Evolutionary conservation across 2,113 vertebrate genomes (phyloP), one percentile per base, ranked within the genome.

Genomic region (Seriola dumerili): DNA sequence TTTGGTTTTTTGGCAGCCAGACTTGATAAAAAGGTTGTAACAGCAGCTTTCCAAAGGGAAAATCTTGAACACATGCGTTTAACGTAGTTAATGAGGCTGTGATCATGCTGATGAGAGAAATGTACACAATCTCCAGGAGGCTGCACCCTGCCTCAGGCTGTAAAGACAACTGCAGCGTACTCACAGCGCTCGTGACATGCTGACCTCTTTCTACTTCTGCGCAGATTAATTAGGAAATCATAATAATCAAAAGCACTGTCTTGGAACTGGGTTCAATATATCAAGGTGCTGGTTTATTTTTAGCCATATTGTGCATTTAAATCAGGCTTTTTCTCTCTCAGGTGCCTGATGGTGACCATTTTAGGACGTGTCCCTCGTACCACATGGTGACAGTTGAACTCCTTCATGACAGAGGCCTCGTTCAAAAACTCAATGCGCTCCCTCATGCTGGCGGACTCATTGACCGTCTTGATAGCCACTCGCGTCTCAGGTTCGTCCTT

Each of bases 341-440:
- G 68, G 19, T 52, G 16, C 5, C 19, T 36, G 8, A 48, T 17
- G 3, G n/a, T 12, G 21, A 48, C 8, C 1, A n/a, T 54, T 59
- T 63, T 29, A 48, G 16, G 34, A 61, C 1, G 6, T 4, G 29
- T 34, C 48, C 23, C 88, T 57, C 97, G 96, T 94, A 99, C 98
- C 96, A 99, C 98, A 0, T 99, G 98, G 91, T 99, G 98, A 93
- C 98, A 99, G 89, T 99, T 99, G 94, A 99, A 99, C 92, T 99
- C 98, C 93, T 99, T 99, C 98, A 99, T 99, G 93, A 99, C 98
- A 0, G 98, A 99, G 11, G 98, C 98, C 94, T 99, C 98, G 0
- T 99, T 99, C 88, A 99, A 92, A 92, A 99, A 99, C 91, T 99
- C 98, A 0, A 99, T 99, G 83, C 98, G 95, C 86, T 99, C 98